Conservation (phyloP, 2,113 vertebrate species). For the Herpailurus yagouaroundi region DNA sequence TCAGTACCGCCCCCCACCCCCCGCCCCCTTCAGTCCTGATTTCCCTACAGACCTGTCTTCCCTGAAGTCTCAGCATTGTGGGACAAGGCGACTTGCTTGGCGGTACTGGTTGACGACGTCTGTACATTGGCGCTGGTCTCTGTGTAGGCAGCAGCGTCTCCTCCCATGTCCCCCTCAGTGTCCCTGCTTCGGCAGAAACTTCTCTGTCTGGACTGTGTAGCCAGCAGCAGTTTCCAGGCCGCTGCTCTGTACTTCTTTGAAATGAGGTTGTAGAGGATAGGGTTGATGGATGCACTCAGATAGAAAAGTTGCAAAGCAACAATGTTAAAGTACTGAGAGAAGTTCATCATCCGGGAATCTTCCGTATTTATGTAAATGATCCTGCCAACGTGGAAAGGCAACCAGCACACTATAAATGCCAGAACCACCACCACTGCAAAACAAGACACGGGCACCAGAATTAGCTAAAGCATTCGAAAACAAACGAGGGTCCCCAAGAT, state of each 20-base stretch:
- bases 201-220: constrained; percentile 66
- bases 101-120: not conserved
- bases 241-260: constrained; percentile 91
- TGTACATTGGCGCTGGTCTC: constrained; percentile 84
- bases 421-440: constrained; percentile 90
- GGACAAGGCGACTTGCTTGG: accelerated
- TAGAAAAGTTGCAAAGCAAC: constrained; percentile 94
- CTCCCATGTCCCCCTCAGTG: not conserved
- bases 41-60: not conserved
- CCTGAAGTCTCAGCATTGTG: not conserved
- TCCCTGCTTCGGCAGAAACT: constrained; percentile 73
- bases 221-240: constrained; percentile 87
- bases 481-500: not conserved
- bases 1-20: accelerated
- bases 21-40: not conserved
- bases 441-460: constrained; percentile 51
- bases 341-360: constrained; percentile 84
- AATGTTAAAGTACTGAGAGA: constrained; percentile 93
- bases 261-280: constrained; percentile 93
- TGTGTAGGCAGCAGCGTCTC: constrained; percentile 76
- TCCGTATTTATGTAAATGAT: constrained; percentile 90
- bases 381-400: constrained; percentile 92
- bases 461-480: constrained; percentile 4
- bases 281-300: constrained; percentile 92
- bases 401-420: constrained; percentile 93